Base-by-base conservation (phyloP, 2,797 vertebrate genomes). In the Cetoscarus ocellatus region DNA sequence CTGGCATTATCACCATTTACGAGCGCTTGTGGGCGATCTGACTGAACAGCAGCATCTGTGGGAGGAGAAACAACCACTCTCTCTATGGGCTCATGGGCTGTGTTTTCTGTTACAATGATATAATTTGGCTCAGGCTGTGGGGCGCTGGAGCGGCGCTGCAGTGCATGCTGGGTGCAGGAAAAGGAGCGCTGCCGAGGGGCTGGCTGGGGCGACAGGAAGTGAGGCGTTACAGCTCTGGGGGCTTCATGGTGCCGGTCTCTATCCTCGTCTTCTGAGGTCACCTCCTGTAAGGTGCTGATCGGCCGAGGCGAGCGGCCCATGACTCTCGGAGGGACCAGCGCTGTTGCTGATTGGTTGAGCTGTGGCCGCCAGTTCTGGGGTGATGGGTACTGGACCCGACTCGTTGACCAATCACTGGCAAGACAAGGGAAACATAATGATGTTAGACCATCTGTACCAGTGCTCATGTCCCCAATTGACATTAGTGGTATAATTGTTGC, bases 261-360 rank as follows among this genome's bases (percentile, higher is more conserved):
- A 10, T 95, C 94, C 73, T 95, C 95, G 3, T 95, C 95, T 45
- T 95, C 95, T 7, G 95, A 95, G 39, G 94, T 95, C 66, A 95
- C 95, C 77, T 95, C 95, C 75, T 94, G 94, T 27, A 95, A 80
- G n/a, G 94, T 95, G 88, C 92, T 94, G 83, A 95, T 95, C 38
- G 94, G 94, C 36, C 93, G 91, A 52, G 94, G 91, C 4, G 94
- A 92, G 61, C 87, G 92, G 54, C 92, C 92, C 73, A 94, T 95
- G 82, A 95, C 65, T 62, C 94, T 88, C 0, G 95, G 95, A n/a
- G 92, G 94, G 42, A 95, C 95, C 52, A 95, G 72, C 0, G 95
- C 95, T 0, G 92, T 95, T 8, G 90, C 84, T 45, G 95, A 95
- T 85, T 95, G 94, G 88, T 91, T 94, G 75, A 93, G 80, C 61